Conservation (phyloP, 2,113 vertebrate species). For the Alces alces region DNA sequence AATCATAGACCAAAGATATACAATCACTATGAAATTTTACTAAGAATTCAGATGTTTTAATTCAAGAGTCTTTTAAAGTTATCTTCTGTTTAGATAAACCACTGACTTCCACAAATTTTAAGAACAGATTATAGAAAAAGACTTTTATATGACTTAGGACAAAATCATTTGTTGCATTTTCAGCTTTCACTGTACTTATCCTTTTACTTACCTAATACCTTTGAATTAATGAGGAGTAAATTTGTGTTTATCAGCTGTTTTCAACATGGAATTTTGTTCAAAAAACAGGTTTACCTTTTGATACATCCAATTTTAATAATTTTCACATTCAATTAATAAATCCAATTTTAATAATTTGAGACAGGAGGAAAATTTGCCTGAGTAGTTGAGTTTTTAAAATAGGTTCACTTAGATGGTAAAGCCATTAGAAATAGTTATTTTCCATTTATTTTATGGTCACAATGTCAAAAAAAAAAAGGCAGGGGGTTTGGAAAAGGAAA, state of each 20-base stretch:
- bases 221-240: not conserved
- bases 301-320: not conserved
- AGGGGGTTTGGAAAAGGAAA: not conserved
- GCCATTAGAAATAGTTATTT: not conserved
- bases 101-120: not conserved
- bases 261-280: not conserved
- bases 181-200: not conserved
- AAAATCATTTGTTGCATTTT: not conserved
- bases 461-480: not conserved
- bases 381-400: conserved; percentile 15
- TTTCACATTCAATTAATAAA: not conserved
- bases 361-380: not conserved
- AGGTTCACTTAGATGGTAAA: not conserved
- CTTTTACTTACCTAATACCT: not conserved
- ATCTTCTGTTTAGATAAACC: not conserved
- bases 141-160: not conserved
- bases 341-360: not conserved
- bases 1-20: not conserved
- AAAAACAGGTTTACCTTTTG: not conserved
- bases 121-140: not conserved
- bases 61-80: not conserved
- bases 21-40: not conserved
- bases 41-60: not conserved
- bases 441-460: not conserved
- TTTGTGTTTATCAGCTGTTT: not conserved